Evolutionary conservation across 2,113 vertebrate genomes (phyloP).

Genomic region (Sporophila hypoxantha): DNA sequence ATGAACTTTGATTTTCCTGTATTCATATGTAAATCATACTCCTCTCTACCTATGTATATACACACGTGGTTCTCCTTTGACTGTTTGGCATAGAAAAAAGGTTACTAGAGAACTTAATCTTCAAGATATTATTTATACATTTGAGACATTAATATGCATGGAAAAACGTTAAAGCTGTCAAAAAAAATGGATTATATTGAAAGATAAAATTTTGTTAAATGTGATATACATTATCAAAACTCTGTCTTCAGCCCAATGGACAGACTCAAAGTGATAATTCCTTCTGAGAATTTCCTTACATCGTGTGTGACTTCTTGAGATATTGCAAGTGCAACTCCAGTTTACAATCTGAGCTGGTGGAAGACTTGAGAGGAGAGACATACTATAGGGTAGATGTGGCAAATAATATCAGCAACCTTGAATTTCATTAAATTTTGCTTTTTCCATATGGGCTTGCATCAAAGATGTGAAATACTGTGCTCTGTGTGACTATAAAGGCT

Average conservation of each 20-base stretch:
- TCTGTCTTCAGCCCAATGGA: neutral
- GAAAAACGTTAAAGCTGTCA: neutral
- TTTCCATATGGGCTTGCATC: neutral
- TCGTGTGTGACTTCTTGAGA: neutral
- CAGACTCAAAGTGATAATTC: neutral
- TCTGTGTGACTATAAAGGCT: neutral
- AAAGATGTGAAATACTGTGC: neutral
- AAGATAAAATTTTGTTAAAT: neutral
- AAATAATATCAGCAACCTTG: rapidly evolving
- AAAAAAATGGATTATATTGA: neutral
- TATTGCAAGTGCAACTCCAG: neutral
- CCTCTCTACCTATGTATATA: neutral
- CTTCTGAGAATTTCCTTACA: neutral
- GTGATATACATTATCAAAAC: neutral
- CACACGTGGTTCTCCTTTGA: neutral
- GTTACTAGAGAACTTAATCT: neutral
- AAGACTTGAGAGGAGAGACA: neutral
- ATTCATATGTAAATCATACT: neutral
- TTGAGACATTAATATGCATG: neutral
- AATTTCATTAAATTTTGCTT: neutral
- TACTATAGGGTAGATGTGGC: neutral
- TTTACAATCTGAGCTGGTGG: neutral
- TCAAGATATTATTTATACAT: neutral
- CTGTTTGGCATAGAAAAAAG: neutral
- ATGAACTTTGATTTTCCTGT: neutral